Base-by-base conservation (phyloP, 2,888 invertebrate species). In the Drymonia ruficornis region DNA sequence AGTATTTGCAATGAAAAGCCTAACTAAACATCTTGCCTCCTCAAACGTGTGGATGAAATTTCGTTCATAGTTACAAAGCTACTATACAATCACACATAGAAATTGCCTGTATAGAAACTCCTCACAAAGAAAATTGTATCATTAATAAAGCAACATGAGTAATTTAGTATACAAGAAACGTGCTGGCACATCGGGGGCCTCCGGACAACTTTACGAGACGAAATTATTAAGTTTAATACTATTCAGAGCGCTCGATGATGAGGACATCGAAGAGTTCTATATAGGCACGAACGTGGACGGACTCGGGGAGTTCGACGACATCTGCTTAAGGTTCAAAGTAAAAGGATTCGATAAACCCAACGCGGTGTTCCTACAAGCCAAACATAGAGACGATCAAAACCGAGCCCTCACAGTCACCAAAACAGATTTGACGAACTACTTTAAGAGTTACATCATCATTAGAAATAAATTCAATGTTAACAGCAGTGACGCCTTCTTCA, bases 231-330 rank as follows among this genome's bases (percentile, higher is more conserved):
- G 44, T 16, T 19, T 57, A 0, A 28, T 57, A 13, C 29, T 49
- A 1, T 31, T 57, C 13, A 38, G 51, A 28, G 19, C 23, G 7
- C 38, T 31, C 9, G 11, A 44, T 38, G 16, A 44, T 16, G 31
- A 40, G 7, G 8, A 38, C 4, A 16, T 43, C 11, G 40, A 19
- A 34, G 38, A 57, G 23, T 57, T 53, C 15, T 53, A 57, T 31
- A 34, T 57, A 34, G 57, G 45, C 15, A 40, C 57, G 15, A 53
- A 53, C 13, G n/a, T 57, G 12, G 43, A 50, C 9, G 53, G 31
- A 0, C 44, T 53, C 5, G 53, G 53, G 18, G 51, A 42, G 3
- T 38, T 57, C 12, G 50, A 57, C 19, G 56, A 57, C 34, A 38
- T 57, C 8, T 53, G 56, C 29, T 31, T 57, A 1, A 53, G 45